These are phyloP conservation scores for Pheosia tremula DNA, from an alignment of 2,888 invertebrate species.

Conservation along the genomic window DNA sequence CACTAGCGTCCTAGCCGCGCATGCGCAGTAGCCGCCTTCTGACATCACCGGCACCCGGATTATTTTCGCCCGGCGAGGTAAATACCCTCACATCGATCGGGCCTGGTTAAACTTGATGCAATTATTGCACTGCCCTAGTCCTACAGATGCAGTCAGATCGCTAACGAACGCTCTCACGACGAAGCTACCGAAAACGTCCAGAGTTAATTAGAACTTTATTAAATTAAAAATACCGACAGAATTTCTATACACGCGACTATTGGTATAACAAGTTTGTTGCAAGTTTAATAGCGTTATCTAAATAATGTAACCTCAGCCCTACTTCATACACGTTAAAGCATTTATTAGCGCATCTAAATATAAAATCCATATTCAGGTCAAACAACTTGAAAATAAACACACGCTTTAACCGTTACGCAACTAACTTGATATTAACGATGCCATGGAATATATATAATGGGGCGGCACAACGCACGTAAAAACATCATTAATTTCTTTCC, in stretches of 20 bases:
- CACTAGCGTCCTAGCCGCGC: constrained; percentile 50
- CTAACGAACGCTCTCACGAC: constrained; percentile 28
- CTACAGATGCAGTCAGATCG: constrained; percentile 62
- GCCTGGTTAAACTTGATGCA: constrained; percentile 82
- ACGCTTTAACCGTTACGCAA: not conserved
- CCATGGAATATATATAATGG: constrained; percentile 27
- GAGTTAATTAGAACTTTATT: not conserved
- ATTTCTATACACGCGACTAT: not conserved
- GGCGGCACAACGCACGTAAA: constrained; percentile 32
- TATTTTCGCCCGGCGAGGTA: constrained; percentile 84
- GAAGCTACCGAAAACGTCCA: not conserved
- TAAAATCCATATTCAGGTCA: constrained; percentile 3
- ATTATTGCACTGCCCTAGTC: constrained; percentile 82
- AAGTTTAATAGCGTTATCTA: not conserved
- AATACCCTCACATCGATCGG: constrained; percentile 84
- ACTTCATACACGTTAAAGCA: not conserved
- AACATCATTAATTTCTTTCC: constrained; percentile 31
- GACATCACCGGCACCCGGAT: constrained; percentile 83
- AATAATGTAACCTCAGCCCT: not conserved
- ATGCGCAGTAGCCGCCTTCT: constrained; percentile 54
- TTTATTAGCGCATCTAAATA: constrained; percentile 5
- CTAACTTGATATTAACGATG: not conserved
- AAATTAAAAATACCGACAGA: not conserved
- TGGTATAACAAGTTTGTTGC: not conserved
- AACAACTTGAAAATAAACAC: constrained; percentile 6